Percentiles rank a stretch among this genome's conserved stretches.
phyloP scores from a whole-genome alignment of 2,888 invertebrate species.

The Nesidiocoris tenuis region DNA sequence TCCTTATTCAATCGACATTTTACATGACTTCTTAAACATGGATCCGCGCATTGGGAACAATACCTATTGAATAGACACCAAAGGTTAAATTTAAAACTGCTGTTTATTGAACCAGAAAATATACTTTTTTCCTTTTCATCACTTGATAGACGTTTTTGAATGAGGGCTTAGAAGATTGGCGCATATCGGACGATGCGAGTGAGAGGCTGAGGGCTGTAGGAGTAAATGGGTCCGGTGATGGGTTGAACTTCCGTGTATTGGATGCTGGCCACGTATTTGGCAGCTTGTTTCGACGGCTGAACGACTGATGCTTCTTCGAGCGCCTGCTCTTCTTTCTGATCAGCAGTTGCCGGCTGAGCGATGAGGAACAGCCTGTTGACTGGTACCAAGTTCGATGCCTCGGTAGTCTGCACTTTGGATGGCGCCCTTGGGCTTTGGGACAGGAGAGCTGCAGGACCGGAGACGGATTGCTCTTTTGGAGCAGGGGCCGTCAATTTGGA shows the following conservation, averaged over 20 bases:
- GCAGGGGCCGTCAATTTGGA: not conserved
- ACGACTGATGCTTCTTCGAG: not conserved
- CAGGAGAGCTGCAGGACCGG: slow-evolving; percentile 27
- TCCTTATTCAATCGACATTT: no score
- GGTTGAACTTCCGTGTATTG: slow-evolving; percentile 46
- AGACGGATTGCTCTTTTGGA: not conserved
- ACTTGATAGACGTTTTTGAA: no score
- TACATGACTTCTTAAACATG: no score
- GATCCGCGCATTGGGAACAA: no score
- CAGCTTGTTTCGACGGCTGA: not conserved
- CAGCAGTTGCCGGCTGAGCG: slow-evolving; percentile 6
- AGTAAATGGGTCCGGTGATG: slow-evolving; percentile 45
- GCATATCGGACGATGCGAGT: slow-evolving; percentile 43
- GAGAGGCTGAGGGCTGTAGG: slow-evolving; percentile 41
- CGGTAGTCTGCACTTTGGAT: not conserved
- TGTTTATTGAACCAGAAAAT: no score
- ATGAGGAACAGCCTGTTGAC: slow-evolving; percentile 21
- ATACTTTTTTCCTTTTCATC: no score
- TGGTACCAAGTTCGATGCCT: slow-evolving; percentile 3
- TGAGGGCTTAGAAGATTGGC: no score
- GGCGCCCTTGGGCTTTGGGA: slow-evolving; percentile 18
- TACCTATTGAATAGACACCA: no score
- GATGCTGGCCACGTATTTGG: slow-evolving; percentile 45
- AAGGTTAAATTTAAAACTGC: no score
- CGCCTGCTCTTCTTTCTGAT: not conserved